Conservation (phyloP, 2,888 invertebrate genomes). For the Osmoderma eremita region DNA sequence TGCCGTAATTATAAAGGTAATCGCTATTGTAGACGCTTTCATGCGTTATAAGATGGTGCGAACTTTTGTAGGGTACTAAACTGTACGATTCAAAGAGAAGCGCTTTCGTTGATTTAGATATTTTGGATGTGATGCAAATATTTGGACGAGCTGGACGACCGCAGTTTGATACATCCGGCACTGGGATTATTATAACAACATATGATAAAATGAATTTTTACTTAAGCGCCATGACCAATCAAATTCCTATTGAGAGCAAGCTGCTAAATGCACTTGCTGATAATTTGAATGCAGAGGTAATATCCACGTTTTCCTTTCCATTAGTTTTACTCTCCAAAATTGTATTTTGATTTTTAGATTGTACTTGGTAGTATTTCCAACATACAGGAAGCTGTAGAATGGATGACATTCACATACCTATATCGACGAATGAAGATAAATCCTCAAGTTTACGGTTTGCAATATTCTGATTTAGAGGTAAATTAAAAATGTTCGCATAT, state of each 20-base stretch:
- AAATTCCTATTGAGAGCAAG: slow-evolving; percentile 98
- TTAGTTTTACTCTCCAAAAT: too few species aligned
- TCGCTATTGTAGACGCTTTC: slow-evolving; percentile 1
- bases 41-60: background rate
- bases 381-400: slow-evolving; percentile 94
- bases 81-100: slow-evolving; percentile 97
- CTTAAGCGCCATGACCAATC: slow-evolving; percentile 91
- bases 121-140: slow-evolving; percentile 97
- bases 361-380: slow-evolving; percentile 96
- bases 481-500: too few species aligned
- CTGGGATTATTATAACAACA: slow-evolving; percentile 94
- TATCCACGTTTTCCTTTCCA: too few species aligned
- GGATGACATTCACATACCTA: slow-evolving; percentile 97
- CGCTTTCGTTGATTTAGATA: slow-evolving; percentile 92
- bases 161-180: slow-evolving; percentile 94
- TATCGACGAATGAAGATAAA: slow-evolving; percentile 94
- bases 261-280: slow-evolving; percentile 92
- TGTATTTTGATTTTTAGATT: slow-evolving; percentile 69
- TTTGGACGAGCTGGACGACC: slow-evolving; percentile 98
- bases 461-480: slow-evolving; percentile 71
- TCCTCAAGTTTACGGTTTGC: slow-evolving; percentile 80
- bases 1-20: slow-evolving; percentile 92
- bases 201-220: slow-evolving; percentile 94
- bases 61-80: slow-evolving; percentile 83
- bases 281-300: slow-evolving; percentile 98